phyloP scores from a whole-genome alignment of 1,140 invertebrate genomes.

The Drosophila seguyi region DNA sequence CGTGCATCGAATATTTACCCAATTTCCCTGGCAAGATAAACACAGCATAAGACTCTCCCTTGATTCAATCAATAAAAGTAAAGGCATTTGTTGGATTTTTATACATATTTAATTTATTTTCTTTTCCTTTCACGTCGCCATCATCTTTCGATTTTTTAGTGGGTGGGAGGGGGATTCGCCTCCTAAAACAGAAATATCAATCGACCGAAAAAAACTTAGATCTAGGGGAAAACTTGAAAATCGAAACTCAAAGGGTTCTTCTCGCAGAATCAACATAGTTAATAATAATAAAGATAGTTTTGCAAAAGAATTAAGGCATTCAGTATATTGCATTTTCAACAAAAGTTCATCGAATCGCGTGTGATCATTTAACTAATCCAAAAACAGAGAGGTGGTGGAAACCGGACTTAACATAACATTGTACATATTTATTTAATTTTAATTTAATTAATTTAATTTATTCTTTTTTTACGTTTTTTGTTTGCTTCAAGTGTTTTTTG shows the following conservation, averaged over 20 bases:
- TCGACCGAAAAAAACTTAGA: conserved; percentile 49
- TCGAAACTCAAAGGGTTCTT: conserved; percentile 31
- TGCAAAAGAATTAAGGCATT: conserved; percentile 71
- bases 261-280: conserved; percentile 60
- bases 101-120: conserved; percentile 76
- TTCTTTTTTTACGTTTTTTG: conserved; percentile 12
- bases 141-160: conserved; percentile 22
- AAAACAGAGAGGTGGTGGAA: conserved; percentile 37
- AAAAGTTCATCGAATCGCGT: conserved; percentile 49
- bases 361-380: conserved; percentile 32
- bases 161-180: conserved; percentile 22
- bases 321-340: conserved; percentile 65
- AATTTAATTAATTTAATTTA: conserved; percentile 60
- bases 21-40: conserved; percentile 60
- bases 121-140: conserved; percentile 33
- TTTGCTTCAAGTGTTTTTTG: conserved; percentile 7
- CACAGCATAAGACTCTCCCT: conserved; percentile 18
- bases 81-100: conserved; percentile 42
- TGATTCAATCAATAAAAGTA: conserved; percentile 31
- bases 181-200: conserved; percentile 75
- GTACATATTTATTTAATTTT: conserved; percentile 54
- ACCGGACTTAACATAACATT: conserved; percentile 64
- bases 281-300: conserved; percentile 21
- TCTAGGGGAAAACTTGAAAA: conserved; percentile 36
- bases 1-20: conserved; percentile 47